These are phyloP conservation scores for Drosophila burlai DNA, from an alignment of 1,140 invertebrate genomes.

Conservation along the genomic window DNA sequence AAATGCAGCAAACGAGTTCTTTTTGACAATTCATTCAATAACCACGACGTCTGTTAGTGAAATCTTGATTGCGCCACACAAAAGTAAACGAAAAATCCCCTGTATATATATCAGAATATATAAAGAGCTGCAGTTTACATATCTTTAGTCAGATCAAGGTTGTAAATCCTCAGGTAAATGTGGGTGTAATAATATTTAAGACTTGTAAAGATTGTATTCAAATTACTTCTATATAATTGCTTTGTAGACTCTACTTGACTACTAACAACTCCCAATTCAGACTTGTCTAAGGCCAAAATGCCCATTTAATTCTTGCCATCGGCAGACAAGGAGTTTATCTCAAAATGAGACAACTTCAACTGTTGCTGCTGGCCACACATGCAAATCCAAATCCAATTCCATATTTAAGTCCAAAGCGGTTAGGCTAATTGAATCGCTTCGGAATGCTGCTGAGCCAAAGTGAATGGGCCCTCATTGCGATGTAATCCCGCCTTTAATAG, in stretches of 20 bases:
- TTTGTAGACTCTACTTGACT: not conserved
- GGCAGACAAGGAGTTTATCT: conserved; percentile 5
- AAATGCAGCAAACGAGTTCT: conserved; percentile 4
- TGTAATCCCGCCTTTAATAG: conserved; percentile 45
- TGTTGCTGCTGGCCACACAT: conserved; percentile 36
- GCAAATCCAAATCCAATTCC: conserved; percentile 15
- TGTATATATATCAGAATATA: no score
- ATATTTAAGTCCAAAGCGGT: conserved; percentile 24
- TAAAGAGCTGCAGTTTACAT: not conserved
- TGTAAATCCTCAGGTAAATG: not conserved
- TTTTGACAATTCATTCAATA: conserved; percentile 11
- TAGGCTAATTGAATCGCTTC: conserved; percentile 48
- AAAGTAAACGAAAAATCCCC: not conserved
- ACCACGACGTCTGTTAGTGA: conserved; percentile 6
- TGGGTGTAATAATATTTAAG: not conserved
- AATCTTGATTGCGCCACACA: conserved; percentile 8
- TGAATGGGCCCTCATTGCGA: conserved; percentile 46
- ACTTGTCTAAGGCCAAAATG: not conserved
- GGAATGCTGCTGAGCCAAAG: conserved; percentile 29
- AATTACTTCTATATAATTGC: not conserved
- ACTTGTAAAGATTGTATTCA: not conserved
- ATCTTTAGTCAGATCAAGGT: not conserved
- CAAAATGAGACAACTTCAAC: conserved; percentile 12
- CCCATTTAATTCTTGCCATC: not conserved
- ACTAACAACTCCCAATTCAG: not conserved